Conservation (phyloP, 2,113 vertebrate species). For the Larimichthys polyactis region DNA sequence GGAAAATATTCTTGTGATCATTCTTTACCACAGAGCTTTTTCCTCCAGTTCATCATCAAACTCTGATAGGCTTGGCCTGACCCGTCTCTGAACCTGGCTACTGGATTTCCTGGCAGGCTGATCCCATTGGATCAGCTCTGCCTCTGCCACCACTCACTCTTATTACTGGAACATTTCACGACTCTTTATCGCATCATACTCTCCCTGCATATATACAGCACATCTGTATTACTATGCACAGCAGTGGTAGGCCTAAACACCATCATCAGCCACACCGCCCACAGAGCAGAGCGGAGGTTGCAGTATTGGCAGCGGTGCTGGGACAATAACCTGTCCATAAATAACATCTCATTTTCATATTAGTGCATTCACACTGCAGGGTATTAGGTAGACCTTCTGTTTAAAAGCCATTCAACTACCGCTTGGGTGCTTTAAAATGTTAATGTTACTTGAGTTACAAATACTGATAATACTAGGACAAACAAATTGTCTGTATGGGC, state of each 20-base stretch:
- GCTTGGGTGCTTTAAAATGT: conserved; percentile 32
- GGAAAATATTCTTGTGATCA: conserved; percentile 22
- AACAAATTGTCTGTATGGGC: not conserved
- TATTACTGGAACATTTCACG: conserved; percentile 35
- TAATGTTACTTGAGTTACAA: conserved; percentile 14
- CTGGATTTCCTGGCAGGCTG: conserved; percentile 39
- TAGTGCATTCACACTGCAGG: conserved; percentile 48
- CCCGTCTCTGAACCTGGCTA: conserved; percentile 46
- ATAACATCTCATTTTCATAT: conserved; percentile 73
- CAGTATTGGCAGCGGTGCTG: conserved; percentile 60
- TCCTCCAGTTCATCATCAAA: conserved; percentile 13
- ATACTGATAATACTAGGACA: not conserved
- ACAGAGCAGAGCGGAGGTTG: conserved; percentile 77
- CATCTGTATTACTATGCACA: conserved; percentile 49
- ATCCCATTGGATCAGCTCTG: conserved; percentile 58
- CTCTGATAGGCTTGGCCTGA: conserved; percentile 29
- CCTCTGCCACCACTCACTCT: conserved; percentile 33
- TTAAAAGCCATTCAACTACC: conserved; percentile 28
- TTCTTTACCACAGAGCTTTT: conserved; percentile 13
- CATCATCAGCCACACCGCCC: conserved; percentile 64
- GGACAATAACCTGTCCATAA: conserved; percentile 74
- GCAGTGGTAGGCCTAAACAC: conserved; percentile 57
- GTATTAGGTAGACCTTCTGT: conserved; percentile 41
- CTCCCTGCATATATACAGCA: conserved; percentile 39
- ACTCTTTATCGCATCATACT: conserved; percentile 14